A percentile compares a stretch with the other conserved stretches of the same genome.
Evolutionary conservation across 2,113 vertebrate genomes (phyloP).

Genomic region (Urocolius indicus): DNA sequence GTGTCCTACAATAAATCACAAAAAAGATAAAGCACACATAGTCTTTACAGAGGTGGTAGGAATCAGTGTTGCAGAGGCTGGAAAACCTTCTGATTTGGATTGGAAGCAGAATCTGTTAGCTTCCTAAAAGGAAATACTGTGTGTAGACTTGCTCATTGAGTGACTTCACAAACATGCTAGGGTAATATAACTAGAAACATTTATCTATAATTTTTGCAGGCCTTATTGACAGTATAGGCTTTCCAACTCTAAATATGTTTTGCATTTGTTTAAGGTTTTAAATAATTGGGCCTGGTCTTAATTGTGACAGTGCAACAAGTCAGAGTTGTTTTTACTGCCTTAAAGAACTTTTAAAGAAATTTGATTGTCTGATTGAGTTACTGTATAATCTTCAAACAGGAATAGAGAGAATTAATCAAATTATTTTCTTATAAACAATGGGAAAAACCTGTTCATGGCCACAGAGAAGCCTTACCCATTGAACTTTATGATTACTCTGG

Average conservation of each 20-base stretch:
- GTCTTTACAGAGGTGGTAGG: background rate
- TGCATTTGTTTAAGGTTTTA: constrained; percentile 48
- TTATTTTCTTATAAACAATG: background rate
- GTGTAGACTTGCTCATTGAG: background rate
- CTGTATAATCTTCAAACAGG: background rate
- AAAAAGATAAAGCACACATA: background rate
- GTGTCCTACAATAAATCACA: background rate
- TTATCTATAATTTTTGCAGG: constrained; percentile 33
- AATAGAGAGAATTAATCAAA: background rate
- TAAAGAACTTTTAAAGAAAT: constrained; percentile 11
- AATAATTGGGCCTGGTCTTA: constrained; percentile 48
- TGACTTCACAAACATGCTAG: constrained; percentile 37
- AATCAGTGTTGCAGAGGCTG: background rate
- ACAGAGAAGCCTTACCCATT: background rate
- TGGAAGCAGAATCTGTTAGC: constrained; percentile 23
- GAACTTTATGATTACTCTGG: background rate
- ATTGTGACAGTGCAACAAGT: background rate
- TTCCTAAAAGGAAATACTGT: constrained; percentile 41
- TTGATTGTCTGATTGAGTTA: background rate
- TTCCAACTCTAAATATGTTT: constrained; percentile 37
- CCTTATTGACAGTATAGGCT: constrained; percentile 8
- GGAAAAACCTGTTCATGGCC: background rate
- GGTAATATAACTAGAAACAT: constrained; percentile 46
- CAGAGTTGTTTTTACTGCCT: constrained; percentile 25
- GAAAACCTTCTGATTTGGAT: constrained; percentile 5